Evolutionary conservation across 1,140 invertebrate species (phyloP).

Genomic region (Drosophila punjabiensis): DNA sequence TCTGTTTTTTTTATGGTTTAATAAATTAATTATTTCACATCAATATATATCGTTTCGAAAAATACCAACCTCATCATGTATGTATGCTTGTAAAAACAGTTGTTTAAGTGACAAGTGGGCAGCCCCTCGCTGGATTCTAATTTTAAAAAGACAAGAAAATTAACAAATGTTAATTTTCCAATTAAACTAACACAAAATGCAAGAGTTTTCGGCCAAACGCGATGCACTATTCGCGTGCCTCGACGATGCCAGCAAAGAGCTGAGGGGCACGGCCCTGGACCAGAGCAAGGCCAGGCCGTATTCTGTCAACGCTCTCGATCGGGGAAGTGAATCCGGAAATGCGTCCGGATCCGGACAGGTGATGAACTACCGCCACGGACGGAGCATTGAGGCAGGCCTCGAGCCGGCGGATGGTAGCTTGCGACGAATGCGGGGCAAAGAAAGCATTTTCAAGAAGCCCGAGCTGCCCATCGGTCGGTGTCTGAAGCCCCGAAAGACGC

Average conservation of each 20-base stretch:
- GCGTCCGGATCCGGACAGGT: slow-evolving; percentile 32
- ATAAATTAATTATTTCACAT: too few relatives aligned
- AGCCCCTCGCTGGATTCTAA: slow-evolving; percentile 1
- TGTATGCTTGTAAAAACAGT: slow-evolving; percentile 32
- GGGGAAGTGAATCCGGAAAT: slow-evolving; percentile 15
- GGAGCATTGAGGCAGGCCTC: slow-evolving; percentile 33
- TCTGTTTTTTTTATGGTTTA: too few relatives aligned
- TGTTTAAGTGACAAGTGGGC: slow-evolving; percentile 41
- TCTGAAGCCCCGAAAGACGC: slow-evolving; percentile 86
- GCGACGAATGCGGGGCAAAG: slow-evolving; percentile 88
- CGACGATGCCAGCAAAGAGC: slow-evolving; percentile 86
- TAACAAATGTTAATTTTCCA: slow-evolving; percentile 8
- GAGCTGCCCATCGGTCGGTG: slow-evolving; percentile 88
- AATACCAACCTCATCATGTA: background rate
- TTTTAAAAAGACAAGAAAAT: slow-evolving; percentile 4
- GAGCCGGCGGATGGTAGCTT: slow-evolving; percentile 72
- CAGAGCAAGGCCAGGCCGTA: slow-evolving; percentile 72
- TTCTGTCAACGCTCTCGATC: slow-evolving; percentile 65
- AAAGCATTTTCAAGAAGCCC: slow-evolving; percentile 92
- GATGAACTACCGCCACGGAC: slow-evolving; percentile 67
- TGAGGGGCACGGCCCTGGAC: slow-evolving; percentile 85
- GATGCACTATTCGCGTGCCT: slow-evolving; percentile 86
- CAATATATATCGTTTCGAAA: slow-evolving; percentile 3
- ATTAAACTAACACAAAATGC: slow-evolving; percentile 55
- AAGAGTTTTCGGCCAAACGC: slow-evolving; percentile 86